Conservation (phyloP, 35 echinoderm and acorn worm species). For the Lytechinus variegatus region DNA sequence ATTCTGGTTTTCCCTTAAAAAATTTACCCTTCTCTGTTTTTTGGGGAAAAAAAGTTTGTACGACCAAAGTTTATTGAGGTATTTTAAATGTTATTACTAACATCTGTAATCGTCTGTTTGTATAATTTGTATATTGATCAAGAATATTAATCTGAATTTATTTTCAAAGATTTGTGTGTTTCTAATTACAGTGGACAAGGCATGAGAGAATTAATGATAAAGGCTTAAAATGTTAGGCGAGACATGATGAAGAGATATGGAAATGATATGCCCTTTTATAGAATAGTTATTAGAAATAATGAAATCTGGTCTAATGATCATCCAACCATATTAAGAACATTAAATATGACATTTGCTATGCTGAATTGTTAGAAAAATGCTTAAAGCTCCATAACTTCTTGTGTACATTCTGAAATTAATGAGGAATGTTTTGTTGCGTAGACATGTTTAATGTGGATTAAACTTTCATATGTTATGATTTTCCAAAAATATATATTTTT, state of each 20-base stretch:
- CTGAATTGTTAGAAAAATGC: not conserved
- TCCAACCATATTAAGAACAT: not conserved
- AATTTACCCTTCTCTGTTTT: not conserved
- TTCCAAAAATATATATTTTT: slow-evolving; percentile 31
- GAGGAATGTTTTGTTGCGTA: not conserved
- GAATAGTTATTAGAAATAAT: not conserved
- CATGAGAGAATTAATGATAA: not conserved
- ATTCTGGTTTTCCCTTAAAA: not conserved
- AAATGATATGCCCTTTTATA: not conserved
- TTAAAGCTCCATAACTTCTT: not conserved
- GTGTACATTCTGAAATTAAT: not conserved
- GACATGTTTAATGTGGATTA: not conserved
- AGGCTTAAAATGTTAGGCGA: not conserved
- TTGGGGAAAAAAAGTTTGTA: not conserved
- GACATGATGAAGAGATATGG: not conserved
- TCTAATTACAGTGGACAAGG: not conserved
- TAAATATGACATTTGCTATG: not conserved
- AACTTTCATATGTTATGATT: slow-evolving; percentile 12
- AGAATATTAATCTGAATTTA: slow-evolving; percentile 4
- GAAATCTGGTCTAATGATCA: too few species aligned
- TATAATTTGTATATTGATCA: not conserved
- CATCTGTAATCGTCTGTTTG: not conserved
- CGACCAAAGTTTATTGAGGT: not conserved
- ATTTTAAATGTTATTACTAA: slow-evolving; percentile 1
- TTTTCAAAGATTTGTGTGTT: not conserved